Conservation (phyloP, 2,797 vertebrate species). For the Thalassophryne amazonica region DNA sequence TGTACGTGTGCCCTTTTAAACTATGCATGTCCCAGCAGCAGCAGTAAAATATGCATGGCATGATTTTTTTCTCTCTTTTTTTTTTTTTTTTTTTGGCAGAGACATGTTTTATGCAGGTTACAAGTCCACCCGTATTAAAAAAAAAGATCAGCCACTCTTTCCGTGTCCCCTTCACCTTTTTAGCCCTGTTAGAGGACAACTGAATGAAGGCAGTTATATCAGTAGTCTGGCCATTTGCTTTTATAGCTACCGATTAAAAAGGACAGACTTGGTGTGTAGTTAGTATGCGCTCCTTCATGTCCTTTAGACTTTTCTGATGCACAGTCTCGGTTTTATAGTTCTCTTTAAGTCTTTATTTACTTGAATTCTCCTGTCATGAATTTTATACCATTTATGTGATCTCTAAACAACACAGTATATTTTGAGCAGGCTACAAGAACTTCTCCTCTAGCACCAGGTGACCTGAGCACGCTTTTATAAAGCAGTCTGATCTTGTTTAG, state of each 20-base stretch:
- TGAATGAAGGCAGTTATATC: slow-evolving; percentile 18
- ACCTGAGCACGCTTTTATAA: too few relatives aligned
- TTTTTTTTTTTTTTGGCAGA: slow-evolving; percentile 6
- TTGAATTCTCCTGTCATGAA: not conserved
- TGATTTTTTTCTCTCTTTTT: slow-evolving; percentile 8
- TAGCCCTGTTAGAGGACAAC: slow-evolving; percentile 17
- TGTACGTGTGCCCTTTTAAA: slow-evolving; percentile 49
- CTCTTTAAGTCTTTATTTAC: slow-evolving; percentile 8
- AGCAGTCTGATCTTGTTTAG: too few relatives aligned
- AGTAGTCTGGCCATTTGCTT: slow-evolving; percentile 34
- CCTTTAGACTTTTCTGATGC: slow-evolving; percentile 4
- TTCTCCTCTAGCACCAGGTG: slow-evolving; percentile 5
- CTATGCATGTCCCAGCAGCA: slow-evolving; percentile 14
- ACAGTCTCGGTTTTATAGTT: not conserved
- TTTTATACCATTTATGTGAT: slow-evolving; percentile 4
- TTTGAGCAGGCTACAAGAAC: slow-evolving; percentile 11
- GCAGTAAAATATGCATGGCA: slow-evolving; percentile 60
- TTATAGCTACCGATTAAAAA: slow-evolving; percentile 56
- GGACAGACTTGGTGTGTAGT: slow-evolving; percentile 13
- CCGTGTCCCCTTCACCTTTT: slow-evolving; percentile 39
- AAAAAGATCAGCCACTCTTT: not conserved
- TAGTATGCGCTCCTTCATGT: not conserved
- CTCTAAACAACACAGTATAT: slow-evolving; percentile 27
- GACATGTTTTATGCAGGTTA: slow-evolving; percentile 47
- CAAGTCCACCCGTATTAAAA: slow-evolving; percentile 34